phyloP scores from a whole-genome alignment of 2,888 invertebrate genomes.

The Drosophila picticornis region DNA sequence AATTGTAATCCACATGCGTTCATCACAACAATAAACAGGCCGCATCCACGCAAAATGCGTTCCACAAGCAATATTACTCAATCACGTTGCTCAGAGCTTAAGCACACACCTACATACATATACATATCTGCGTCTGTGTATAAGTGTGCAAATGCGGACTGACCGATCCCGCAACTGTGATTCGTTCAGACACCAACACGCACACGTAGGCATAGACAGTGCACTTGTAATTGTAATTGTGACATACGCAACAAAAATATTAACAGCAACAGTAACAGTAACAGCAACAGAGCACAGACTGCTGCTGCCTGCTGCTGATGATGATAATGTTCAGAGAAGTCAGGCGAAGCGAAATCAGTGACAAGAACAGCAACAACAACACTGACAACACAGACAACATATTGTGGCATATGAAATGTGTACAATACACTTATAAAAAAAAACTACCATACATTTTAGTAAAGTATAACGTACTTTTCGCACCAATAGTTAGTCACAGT shows the following conservation, averaged over 20 bases:
- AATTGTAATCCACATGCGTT: conserved; percentile 1
- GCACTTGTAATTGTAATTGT: conserved; percentile 57
- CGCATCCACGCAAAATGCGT: conserved; percentile 18
- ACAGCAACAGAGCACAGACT: background rate
- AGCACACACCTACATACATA: conserved; percentile 2
- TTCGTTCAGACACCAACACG: conserved; percentile 17
- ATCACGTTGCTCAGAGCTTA: conserved; percentile 34
- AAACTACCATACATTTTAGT: background rate
- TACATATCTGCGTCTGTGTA: background rate
- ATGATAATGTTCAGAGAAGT: conserved; percentile 33
- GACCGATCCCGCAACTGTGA: conserved; percentile 23
- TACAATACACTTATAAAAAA: background rate
- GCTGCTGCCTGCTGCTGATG: conserved; percentile 33
- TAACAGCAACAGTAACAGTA: conserved; percentile 19
- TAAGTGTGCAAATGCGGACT: conserved; percentile 7
- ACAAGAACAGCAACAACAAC: conserved; percentile 38
- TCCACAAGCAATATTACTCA: conserved; percentile 34
- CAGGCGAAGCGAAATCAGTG: conserved; percentile 15
- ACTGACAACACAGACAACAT: conserved; percentile 39
- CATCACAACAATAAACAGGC: background rate
- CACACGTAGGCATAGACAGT: conserved; percentile 13
- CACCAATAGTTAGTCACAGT: background rate
- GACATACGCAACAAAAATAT: conserved; percentile 30
- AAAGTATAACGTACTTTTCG: background rate
- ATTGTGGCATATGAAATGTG: conserved; percentile 26